Evolutionary conservation across 2,113 vertebrate species (phyloP).

Genomic region (Pyxicephalus adspersus): DNA sequence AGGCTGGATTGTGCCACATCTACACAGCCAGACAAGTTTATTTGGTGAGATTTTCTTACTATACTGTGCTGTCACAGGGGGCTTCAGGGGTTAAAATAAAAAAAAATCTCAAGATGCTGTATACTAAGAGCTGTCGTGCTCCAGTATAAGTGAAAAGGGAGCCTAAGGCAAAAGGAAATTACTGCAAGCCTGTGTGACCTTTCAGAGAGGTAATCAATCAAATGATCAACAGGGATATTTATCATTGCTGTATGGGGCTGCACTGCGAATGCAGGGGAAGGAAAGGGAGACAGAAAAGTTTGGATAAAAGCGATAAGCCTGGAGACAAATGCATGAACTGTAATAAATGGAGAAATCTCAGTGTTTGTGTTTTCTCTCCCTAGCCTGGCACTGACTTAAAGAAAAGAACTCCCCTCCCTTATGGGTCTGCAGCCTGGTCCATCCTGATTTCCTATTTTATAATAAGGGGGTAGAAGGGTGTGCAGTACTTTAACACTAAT

Average conservation of each 20-base stretch:
- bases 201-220: constrained; percentile 99
- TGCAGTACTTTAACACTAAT: not conserved
- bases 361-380: constrained; percentile 52
- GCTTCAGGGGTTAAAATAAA: constrained; percentile 89
- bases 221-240: constrained; percentile 99
- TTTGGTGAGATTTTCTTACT: constrained; percentile 69
- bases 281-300: constrained; percentile 63
- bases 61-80: constrained; percentile 73
- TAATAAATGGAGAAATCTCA: constrained; percentile 60
- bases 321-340: constrained; percentile 61
- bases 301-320: constrained; percentile 66
- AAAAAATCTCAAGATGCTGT: constrained; percentile 86
- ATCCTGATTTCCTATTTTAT: too few species aligned
- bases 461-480: not conserved
- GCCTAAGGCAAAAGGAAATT: constrained; percentile 98
- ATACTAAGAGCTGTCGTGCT: constrained; percentile 82
- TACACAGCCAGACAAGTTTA: constrained; percentile 64
- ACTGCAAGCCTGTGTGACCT: constrained; percentile 95
- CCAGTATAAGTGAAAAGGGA: constrained; percentile 95
- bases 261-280: constrained; percentile 70
- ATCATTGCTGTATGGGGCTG: constrained; percentile 89
- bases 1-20: constrained; percentile 61
- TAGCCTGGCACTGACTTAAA: constrained; percentile 51
- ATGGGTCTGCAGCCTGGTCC: not conserved
- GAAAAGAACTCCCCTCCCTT: constrained; percentile 22